A percentile compares a stretch with the other conserved stretches of the same genome.
phyloP scores from a whole-genome alignment of 2,113 vertebrate genomes.

The Melanerpes formicivorus region DNA sequence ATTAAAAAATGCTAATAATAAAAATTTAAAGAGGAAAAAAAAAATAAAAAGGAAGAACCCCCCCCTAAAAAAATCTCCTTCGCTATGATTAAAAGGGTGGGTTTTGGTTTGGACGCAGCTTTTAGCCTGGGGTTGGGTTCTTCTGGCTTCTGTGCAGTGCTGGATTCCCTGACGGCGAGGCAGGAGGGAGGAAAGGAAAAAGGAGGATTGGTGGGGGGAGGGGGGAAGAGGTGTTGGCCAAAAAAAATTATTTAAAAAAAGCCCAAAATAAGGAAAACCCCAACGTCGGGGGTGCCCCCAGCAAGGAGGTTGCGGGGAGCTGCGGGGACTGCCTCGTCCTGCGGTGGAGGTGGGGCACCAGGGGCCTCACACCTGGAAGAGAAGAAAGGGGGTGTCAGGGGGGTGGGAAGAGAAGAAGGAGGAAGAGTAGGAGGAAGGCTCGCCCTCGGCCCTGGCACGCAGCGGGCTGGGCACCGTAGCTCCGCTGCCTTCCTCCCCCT shows the following conservation, averaged over 20 bases:
- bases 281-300: background rate
- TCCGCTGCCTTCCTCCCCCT: conserved; percentile 1
- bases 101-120: conserved; percentile 20
- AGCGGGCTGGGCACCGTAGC: background rate
- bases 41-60: background rate
- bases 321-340: background rate
- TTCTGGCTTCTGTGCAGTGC: conserved; percentile 51
- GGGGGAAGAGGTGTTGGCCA: background rate
- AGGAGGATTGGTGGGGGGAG: too few species aligned
- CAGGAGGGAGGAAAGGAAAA: background rate
- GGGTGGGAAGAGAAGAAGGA: background rate
- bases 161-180: conserved; percentile 51
- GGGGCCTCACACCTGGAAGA: conserved; percentile 73
- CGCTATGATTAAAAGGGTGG: background rate
- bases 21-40: background rate
- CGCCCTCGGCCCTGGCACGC: conserved; percentile 44
- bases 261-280: background rate
- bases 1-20: background rate
- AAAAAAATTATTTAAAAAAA: background rate
- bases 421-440: conserved; percentile 53
- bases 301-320: background rate
- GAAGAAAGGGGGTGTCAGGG: background rate
- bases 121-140: conserved; percentile 35
- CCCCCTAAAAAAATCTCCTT: background rate
- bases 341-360: background rate